These are phyloP conservation scores for Malthinus seriepunctatus DNA, from an alignment of 2,888 invertebrate genomes.

Conservation along the genomic window DNA sequence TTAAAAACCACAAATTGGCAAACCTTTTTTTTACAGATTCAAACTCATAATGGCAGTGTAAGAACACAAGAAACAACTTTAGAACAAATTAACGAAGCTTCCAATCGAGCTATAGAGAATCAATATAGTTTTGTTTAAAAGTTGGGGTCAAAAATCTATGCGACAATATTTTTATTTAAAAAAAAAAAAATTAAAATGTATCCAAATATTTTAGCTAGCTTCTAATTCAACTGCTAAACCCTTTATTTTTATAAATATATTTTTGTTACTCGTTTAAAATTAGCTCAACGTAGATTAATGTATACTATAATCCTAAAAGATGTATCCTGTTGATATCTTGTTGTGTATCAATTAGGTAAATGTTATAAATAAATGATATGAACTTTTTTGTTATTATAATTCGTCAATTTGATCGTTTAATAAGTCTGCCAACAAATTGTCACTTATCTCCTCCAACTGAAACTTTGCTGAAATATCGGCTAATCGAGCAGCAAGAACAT, in stretches of 20 bases:
- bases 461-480: conserved; percentile 56
- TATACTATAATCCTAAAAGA: no score
- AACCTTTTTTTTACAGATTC: conserved; percentile 58
- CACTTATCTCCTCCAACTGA: conserved; percentile 55
- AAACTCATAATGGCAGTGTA: conserved; percentile 80
- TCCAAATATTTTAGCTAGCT: no score
- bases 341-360: no score
- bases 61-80: conserved; percentile 77
- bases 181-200: not conserved
- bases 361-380: no score
- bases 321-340: no score
- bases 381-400: no score
- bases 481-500: conserved; percentile 67
- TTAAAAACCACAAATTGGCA: not conserved
- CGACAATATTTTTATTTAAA: not conserved
- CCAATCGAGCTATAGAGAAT: conserved; percentile 75
- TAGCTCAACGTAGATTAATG: no score
- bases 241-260: no score
- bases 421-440: conserved; percentile 54
- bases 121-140: conserved; percentile 75
- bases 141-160: not conserved
- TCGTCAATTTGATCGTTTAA: conserved; percentile 41
- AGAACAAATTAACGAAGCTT: conserved; percentile 61
- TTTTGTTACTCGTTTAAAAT: no score
- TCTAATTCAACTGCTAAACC: no score